Conservation (phyloP, 2,888 invertebrate species). For the Onthophagus sagittarius region DNA sequence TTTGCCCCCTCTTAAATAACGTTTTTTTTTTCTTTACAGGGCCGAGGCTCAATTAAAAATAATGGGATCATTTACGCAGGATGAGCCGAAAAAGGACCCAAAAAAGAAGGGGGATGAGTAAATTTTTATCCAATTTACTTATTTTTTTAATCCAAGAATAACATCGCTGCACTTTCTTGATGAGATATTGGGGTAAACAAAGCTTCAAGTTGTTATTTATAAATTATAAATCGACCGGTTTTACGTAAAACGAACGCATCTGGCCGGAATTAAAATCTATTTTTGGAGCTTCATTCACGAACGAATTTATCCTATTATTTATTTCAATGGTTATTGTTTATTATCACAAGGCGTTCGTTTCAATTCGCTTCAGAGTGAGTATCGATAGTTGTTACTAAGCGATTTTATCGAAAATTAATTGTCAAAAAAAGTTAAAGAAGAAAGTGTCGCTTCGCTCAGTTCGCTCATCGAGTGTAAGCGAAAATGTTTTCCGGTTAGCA, state of each 20-base stretch:
- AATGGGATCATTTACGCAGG: neutral
- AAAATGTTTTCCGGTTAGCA: no score
- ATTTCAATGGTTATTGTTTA: no score
- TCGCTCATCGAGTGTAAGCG: no score
- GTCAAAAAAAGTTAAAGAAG: no score
- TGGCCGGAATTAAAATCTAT: neutral
- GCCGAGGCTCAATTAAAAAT: conserved; percentile 7
- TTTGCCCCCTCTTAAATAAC: neutral
- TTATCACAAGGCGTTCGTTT: no score
- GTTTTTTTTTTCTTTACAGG: neutral
- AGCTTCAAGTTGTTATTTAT: neutral
- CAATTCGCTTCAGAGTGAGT: no score
- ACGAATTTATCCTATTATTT: no score
- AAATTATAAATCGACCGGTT: neutral
- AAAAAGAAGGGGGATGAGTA: neutral
- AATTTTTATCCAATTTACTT: neutral
- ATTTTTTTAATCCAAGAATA: neutral
- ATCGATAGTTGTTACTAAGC: no score
- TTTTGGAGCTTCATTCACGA: neutral
- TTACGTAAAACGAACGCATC: neutral
- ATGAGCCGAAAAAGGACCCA: neutral
- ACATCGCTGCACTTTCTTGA: neutral
- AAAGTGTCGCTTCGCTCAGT: no score
- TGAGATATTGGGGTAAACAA: neutral
- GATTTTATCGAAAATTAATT: no score